Evolutionary conservation across 1,140 invertebrate species (phyloP), one percentile per base, ranked within the genome.

Genomic region (Meloidogyne exigua): DNA sequence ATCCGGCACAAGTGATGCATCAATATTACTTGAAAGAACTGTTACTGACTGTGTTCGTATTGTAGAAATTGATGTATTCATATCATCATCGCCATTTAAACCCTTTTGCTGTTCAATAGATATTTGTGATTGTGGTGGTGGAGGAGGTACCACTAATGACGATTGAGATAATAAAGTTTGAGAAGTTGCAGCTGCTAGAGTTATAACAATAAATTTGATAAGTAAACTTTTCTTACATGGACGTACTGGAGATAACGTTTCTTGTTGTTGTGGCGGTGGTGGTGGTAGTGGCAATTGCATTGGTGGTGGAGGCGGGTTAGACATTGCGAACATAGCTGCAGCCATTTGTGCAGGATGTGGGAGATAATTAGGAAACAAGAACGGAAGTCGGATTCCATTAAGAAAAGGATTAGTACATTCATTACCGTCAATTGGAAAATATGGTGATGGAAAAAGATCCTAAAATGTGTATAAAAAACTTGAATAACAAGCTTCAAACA

Each of bases 261-360:
- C 2, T 57, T 57, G 49, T 57, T 57, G 49, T 57, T 57, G 49
- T n/a, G 49, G 68, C 1, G 68, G 68, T 57, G 68, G 68, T 10
- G n/a, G 32, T 5, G 68, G 68, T 18, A 49, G 28, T 9, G 39
- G 36, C 9, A 28, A 25, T 5, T 42, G 32, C 5, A 44, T 18
- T 10, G 49, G 49, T n/a, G 36, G 68, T 42, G 49, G 49, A 57
- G 49, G 49, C 10, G 15, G 49, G 21, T 5, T 12, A 57, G 49
- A 57, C 13, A 57, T 57, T n/a, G 49, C 49, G 5, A 57, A 57
- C 49, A 57, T n/a, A 4, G 49, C 49, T n/a, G 49, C 49, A 57
- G 49, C 49, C 7, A 57, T 5, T n/a, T 57, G 49, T 1, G 49
- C 49, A 10, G 49, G 49, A 57, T 57, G 49, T 21, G 49, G 49